Evolutionary conservation across 2,113 vertebrate genomes (phyloP).

Genomic region (Megaceryle maxima): DNA sequence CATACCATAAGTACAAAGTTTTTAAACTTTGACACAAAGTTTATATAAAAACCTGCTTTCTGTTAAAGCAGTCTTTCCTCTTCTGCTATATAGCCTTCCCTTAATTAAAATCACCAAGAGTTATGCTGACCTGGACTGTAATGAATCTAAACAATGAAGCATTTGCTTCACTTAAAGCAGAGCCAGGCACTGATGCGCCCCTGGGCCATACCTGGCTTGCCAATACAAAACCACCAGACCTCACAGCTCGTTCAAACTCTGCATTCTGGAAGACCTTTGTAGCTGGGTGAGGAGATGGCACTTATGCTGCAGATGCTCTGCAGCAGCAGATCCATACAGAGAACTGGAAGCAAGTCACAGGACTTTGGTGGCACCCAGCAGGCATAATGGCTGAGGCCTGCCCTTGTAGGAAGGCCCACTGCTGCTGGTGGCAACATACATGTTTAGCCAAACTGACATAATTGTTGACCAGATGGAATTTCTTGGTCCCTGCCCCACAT

Average conservation of each 20-base stretch:
- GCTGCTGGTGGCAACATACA: rapidly evolving
- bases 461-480: neutral
- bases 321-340: neutral
- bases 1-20: neutral
- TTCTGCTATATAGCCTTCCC: neutral
- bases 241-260: neutral
- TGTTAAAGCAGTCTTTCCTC: neutral
- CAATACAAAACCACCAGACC: neutral
- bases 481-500: neutral
- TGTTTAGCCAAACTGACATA: neutral
- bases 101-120: neutral
- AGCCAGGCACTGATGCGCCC: rapidly evolving
- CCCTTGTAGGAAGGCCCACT: rapidly evolving
- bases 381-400: neutral
- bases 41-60: neutral
- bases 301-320: neutral
- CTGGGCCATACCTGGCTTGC: neutral
- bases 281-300: neutral
- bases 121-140: neutral
- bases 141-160: neutral
- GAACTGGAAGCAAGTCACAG: neutral
- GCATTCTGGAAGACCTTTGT: neutral
- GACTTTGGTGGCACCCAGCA: neutral
- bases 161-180: neutral
- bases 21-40: neutral